phyloP scores from a whole-genome alignment of 2,113 vertebrate genomes.

The Neomonachus schauinslandi region DNA sequence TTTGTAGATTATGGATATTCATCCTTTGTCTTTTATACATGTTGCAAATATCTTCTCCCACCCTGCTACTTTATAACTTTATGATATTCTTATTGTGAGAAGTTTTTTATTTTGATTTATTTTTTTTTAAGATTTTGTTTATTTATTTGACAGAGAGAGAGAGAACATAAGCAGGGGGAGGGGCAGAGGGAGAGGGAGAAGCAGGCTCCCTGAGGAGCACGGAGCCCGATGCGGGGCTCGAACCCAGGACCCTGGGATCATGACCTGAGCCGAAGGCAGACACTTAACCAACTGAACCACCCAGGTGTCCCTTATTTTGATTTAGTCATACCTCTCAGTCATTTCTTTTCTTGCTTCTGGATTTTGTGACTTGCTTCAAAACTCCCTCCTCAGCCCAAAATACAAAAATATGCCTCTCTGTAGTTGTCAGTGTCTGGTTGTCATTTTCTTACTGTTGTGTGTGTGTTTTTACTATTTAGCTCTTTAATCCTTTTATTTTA shows the following conservation, averaged over 20 bases:
- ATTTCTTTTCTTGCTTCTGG: slow-evolving; percentile 6
- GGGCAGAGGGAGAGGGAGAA: background rate
- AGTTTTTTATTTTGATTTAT: slow-evolving; percentile 35
- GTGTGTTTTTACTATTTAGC: background rate
- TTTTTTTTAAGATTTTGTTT: background rate
- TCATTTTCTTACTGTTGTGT: background rate
- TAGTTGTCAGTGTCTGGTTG: background rate
- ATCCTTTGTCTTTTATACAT: background rate
- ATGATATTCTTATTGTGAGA: background rate
- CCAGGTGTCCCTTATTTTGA: background rate
- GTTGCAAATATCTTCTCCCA: background rate
- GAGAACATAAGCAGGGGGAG: background rate
- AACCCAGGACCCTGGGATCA: background rate
- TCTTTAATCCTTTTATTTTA: background rate
- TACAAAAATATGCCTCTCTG: background rate
- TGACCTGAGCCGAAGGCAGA: background rate
- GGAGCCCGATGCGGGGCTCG: background rate
- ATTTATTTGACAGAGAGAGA: background rate
- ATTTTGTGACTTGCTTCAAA: slow-evolving; percentile 48
- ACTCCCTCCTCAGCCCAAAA: background rate
- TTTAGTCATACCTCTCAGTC: background rate
- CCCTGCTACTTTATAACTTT: background rate
- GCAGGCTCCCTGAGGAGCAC: background rate
- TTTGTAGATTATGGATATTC: background rate
- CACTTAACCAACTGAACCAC: too few relatives aligned